phyloP scores from a whole-genome alignment of 2,888 invertebrate genomes.

The Phengaris arion region DNA sequence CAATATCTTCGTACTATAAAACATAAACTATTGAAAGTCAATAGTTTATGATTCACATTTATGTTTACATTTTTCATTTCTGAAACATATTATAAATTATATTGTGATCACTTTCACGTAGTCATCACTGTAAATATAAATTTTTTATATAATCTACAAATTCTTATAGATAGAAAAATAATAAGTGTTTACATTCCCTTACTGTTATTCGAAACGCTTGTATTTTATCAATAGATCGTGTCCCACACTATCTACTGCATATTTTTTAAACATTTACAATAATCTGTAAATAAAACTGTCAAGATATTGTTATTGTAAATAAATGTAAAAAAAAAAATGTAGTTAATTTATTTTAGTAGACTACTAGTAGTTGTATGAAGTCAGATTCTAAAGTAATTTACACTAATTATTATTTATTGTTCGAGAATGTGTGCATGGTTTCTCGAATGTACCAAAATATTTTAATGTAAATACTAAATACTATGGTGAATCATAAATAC shows the following conservation, averaged over 20 bases:
- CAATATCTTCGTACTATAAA: too few species aligned
- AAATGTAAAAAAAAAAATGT: slow-evolving; percentile 18
- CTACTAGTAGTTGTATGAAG: too few species aligned
- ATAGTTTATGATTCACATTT: too few species aligned
- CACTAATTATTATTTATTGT: too few species aligned
- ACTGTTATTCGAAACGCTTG: not conserved
- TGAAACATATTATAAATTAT: not conserved
- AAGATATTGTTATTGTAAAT: slow-evolving; percentile 25
- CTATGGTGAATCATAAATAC: too few species aligned
- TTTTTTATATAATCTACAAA: not conserved
- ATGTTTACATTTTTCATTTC: not conserved
- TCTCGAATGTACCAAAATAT: too few species aligned
- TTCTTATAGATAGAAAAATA: not conserved
- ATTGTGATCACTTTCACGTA: too few species aligned
- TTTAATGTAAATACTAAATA: too few species aligned
- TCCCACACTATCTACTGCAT: not conserved
- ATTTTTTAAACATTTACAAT: slow-evolving; percentile 22
- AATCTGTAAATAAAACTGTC: not conserved
- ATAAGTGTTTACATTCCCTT: slow-evolving; percentile 10
- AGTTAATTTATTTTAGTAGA: too few species aligned
- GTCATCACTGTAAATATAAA: not conserved
- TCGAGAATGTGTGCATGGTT: too few species aligned
- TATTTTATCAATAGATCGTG: not conserved
- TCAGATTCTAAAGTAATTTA: too few species aligned
- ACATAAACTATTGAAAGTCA: too few species aligned